A percentile compares a stretch with the other conserved stretches of the same genome.
These are phyloP conservation scores for Solea solea DNA, from an alignment of 2,113 vertebrate species.

Conservation along the genomic window DNA sequence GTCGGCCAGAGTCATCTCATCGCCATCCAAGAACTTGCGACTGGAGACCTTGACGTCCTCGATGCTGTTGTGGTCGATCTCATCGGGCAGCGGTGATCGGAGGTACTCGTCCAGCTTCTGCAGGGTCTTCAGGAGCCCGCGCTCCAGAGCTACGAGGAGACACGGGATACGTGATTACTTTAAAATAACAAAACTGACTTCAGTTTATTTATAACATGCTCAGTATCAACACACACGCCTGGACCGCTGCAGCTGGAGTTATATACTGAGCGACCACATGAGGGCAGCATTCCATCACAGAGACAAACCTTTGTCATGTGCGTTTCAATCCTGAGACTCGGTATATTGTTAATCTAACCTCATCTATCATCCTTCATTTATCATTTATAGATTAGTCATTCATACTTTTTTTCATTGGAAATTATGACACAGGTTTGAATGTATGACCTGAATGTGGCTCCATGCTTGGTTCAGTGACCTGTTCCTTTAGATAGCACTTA, in stretches of 20 bases:
- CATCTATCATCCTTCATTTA: neutral
- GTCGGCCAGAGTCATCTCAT: conserved; percentile 96
- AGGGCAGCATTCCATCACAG: conserved; percentile 65
- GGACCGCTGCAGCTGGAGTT: neutral
- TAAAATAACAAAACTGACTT: neutral
- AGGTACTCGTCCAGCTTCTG: conserved; percentile 98
- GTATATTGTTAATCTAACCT: no score
- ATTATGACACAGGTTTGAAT: conserved; percentile 7
- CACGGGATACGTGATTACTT: conserved; percentile 3
- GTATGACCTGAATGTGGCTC: conserved; percentile 23
- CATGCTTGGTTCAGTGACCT: neutral
- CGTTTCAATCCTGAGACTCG: neutral
- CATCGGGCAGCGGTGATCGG: conserved; percentile 91
- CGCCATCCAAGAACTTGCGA: conserved; percentile 94
- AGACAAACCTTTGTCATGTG: neutral
- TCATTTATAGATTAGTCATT: conserved; percentile 14
- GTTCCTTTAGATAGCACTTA: conserved; percentile 34
- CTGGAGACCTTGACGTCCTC: conserved; percentile 89
- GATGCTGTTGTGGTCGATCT: conserved; percentile 97
- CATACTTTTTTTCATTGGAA: conserved; percentile 4
- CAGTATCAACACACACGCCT: no score
- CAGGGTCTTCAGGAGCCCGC: conserved; percentile 92
- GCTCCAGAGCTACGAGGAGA: conserved; percentile 85
- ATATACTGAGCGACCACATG: conserved; percentile 57
- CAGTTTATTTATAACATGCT: neutral